phyloP scores from a whole-genome alignment of 2,113 vertebrate species.

The Otolemur garnettii region DNA sequence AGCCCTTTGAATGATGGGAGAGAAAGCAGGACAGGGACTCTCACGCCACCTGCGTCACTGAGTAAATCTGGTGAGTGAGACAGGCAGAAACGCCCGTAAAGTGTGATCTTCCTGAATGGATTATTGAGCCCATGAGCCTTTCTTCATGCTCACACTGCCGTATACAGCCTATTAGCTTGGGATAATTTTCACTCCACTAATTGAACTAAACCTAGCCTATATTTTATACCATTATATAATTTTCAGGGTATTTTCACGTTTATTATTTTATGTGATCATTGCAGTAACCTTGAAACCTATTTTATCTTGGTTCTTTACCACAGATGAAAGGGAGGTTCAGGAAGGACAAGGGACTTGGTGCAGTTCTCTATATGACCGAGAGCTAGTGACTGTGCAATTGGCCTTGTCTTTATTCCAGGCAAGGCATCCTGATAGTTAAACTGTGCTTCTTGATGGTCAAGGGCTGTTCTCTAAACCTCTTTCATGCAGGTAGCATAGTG shows the following conservation, averaged over 20 bases:
- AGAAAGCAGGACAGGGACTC: not conserved
- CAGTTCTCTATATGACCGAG: not conserved
- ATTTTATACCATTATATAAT: not conserved
- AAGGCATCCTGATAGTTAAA: not conserved
- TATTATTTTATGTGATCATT: conserved; percentile 10
- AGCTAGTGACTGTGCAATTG: not conserved
- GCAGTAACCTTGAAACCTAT: not conserved
- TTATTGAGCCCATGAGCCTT: not conserved
- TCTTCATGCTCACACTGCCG: not conserved
- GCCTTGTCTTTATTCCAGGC: not conserved
- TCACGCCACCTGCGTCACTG: accelerated
- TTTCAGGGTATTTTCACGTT: conserved; percentile 24
- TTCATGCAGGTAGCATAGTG: not conserved
- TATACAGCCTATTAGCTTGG: conserved; percentile 37
- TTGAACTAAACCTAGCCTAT: not conserved
- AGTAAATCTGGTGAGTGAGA: not conserved
- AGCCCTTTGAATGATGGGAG: not conserved
- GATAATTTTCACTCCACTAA: conserved; percentile 39
- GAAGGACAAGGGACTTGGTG: not conserved
- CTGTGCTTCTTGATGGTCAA: not conserved
- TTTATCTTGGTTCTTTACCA: conserved; percentile 27
- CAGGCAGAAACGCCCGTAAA: not conserved
- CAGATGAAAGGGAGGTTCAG: not conserved
- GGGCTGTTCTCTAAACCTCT: not conserved
- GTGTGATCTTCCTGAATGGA: not conserved